Evolutionary conservation across 2,888 invertebrate genomes (phyloP), one percentile per base, ranked within the genome.

Genomic region (Macrosoma leucophasiata): DNA sequence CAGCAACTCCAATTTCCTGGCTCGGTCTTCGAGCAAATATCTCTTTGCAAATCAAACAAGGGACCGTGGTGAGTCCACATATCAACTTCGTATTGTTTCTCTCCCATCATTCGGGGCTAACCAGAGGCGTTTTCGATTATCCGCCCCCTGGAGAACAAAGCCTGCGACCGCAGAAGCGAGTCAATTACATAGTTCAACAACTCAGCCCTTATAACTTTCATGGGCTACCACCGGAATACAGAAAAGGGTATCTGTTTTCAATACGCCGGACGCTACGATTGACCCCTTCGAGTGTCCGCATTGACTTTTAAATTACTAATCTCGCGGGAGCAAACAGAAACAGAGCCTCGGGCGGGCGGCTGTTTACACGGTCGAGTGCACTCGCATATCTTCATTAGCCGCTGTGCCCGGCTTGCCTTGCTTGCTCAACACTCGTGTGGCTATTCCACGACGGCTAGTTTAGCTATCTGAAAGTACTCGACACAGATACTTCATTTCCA

Each of bases 261-360:
- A 82, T 82, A 82, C 76, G 65, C 53, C 62, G 67, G 60, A 62
- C 71, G 64, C 68, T 71, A 67, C 79, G 82, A 82, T 79, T 82
- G 82, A 82, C 82, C 82, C 79, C 79, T 78, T 76, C 62, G 77
- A 82, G 81, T 81, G 78, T 84, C 77, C 75, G 77, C 81, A 84
- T 84, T 84, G 82, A 84, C 84, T 84, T 84, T 84, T 84, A 84
- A 84, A 84, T 84, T 84, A 79, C 77, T 82, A 82, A 84, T 82
- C 79, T 76, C 73, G 79, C 71, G 75, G 62, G 78, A 66, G 74
- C 62, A 79, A 79, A 82, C 69, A 78, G 74, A 67, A 68, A 66
- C 66, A 68, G 62, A 54, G 70, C 68, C 75, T 67, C 62, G 56
- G 69, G 69, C n/a, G 61, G 57, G 59, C 60, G 66, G 56, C 58